phyloP scores from a whole-genome alignment of 2,888 invertebrate species.

The Plutella xylostella region DNA sequence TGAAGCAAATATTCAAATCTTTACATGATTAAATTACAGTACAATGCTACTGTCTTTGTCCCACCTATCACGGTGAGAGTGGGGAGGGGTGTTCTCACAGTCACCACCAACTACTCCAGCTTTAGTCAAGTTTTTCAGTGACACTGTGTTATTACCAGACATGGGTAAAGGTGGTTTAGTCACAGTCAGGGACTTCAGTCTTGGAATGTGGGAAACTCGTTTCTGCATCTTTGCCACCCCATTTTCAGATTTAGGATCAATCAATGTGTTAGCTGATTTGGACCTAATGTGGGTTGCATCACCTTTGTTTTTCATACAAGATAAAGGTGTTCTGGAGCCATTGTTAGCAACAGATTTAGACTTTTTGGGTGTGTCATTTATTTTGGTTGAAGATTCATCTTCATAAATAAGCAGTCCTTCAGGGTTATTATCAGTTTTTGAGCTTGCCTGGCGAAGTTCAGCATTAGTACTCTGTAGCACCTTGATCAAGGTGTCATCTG shows the following conservation, averaged over 20 bases:
- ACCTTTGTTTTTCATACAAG: constrained; percentile 61
- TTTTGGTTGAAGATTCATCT: constrained; percentile 42
- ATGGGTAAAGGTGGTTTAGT: constrained; percentile 36
- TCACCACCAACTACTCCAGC: constrained; percentile 39
- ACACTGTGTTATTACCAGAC: constrained; percentile 40
- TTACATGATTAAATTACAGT: constrained; percentile 30
- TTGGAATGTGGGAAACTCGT: constrained; percentile 53
- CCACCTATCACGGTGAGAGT: constrained; percentile 59
- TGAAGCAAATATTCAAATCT: too few relatives aligned
- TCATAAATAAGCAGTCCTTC: constrained; percentile 71
- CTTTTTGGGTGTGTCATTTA: constrained; percentile 46
- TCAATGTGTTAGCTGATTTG: constrained; percentile 52
- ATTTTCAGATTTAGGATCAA: constrained; percentile 36
- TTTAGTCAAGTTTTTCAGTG: constrained; percentile 46
- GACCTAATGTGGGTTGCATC: constrained; percentile 46
- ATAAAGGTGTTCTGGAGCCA: constrained; percentile 56
- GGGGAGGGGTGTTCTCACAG: constrained; percentile 63
- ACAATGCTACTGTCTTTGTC: constrained; percentile 63
- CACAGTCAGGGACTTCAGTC: constrained; percentile 47
- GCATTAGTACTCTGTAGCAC: constrained; percentile 48
- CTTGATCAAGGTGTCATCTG: constrained; percentile 56
- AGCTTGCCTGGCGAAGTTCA: constrained; percentile 35
- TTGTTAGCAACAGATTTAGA: constrained; percentile 37
- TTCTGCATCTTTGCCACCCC: constrained; percentile 32
- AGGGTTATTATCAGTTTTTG: constrained; percentile 40